phyloP scores from a whole-genome alignment of 1,140 invertebrate species.

The Thaumetopoea pityocampa region DNA sequence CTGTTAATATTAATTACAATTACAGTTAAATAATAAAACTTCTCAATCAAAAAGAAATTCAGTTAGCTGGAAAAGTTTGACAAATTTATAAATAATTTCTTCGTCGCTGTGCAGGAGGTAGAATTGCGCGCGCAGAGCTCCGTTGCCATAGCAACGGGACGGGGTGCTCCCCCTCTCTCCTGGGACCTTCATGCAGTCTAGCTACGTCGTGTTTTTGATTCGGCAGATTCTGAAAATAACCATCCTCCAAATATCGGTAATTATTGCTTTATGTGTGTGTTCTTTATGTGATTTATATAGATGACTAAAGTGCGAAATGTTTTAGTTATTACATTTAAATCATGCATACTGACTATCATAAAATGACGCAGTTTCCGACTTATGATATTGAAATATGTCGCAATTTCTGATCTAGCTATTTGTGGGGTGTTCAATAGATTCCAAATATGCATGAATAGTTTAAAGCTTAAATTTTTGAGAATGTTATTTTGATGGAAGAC shows the following conservation, averaged over 20 bases:
- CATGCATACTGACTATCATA: too few species aligned
- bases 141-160: conserved; percentile 48
- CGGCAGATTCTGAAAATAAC: background rate
- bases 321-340: too few species aligned
- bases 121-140: conserved; percentile 55
- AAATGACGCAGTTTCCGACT: too few species aligned
- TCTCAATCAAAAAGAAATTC: conserved; percentile 16
- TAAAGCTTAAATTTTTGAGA: too few species aligned
- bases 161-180: conserved; percentile 20
- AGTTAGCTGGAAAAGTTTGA: conserved; percentile 33
- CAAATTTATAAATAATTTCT: conserved; percentile 47
- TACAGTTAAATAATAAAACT: conserved; percentile 19
- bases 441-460: too few species aligned
- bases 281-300: too few species aligned
- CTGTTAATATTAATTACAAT: conserved; percentile 14
- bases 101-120: conserved; percentile 20
- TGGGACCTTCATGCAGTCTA: conserved; percentile 6
- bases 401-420: too few species aligned
- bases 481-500: too few species aligned
- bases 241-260: conserved; percentile 1
- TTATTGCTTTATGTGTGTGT: too few species aligned
- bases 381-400: too few species aligned
- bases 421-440: too few species aligned
- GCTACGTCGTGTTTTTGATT: conserved; percentile 8
- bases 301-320: too few species aligned